These are phyloP conservation scores for Amblyjoppa fuscipennis DNA, from an alignment of 2,888 invertebrate species.

Conservation along the genomic window DNA sequence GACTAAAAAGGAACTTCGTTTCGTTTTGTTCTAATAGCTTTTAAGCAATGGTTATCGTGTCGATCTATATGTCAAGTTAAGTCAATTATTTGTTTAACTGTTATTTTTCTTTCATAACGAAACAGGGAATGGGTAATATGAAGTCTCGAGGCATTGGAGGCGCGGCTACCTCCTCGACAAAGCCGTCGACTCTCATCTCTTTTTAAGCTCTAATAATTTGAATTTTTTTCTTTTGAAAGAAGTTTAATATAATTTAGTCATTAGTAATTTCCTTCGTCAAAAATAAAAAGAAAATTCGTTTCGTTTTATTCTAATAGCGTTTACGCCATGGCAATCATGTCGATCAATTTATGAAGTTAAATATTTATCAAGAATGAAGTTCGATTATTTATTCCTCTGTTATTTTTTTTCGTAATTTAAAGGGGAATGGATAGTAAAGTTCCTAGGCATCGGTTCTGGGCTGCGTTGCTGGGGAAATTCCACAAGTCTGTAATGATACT, in stretches of 20 bases:
- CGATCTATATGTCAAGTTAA: too few relatives aligned
- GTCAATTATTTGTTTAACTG: too few relatives aligned
- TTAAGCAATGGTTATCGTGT: neutral
- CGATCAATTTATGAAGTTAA: neutral
- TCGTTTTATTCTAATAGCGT: neutral
- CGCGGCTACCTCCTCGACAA: neutral
- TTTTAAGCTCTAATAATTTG: neutral
- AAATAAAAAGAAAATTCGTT: neutral
- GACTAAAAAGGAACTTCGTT: neutral
- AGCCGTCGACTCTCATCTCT: neutral
- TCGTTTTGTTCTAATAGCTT: neutral
- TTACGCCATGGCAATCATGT: neutral
- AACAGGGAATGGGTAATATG: too few relatives aligned
- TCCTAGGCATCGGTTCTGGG: neutral
- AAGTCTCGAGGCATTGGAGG: too few relatives aligned
- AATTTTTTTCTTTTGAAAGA: neutral
- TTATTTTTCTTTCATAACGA: too few relatives aligned
- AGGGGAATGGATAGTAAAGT: neutral
- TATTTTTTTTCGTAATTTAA: neutral
- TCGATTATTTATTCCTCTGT: neutral
- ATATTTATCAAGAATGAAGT: too few relatives aligned
- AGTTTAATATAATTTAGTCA: neutral
- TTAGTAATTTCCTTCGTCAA: neutral
- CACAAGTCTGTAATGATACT: conserved; percentile 5
- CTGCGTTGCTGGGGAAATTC: conserved; percentile 26